Conservation (phyloP, 2,888 invertebrate species). For the Camptogramma bilineatum region DNA sequence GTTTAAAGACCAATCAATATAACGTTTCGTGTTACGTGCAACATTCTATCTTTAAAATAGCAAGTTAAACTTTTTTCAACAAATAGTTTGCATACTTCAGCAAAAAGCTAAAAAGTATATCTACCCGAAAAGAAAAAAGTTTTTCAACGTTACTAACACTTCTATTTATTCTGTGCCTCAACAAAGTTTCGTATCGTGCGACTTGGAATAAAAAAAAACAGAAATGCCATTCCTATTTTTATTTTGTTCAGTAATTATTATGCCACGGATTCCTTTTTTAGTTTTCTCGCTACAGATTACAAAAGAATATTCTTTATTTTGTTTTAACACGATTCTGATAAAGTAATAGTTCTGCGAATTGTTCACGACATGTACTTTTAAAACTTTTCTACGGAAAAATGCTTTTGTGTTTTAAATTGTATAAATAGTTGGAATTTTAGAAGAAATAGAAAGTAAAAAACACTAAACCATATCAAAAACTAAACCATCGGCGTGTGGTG, state of each 20-base stretch:
- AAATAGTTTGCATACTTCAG: conserved; percentile 15
- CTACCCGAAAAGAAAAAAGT: conserved; percentile 9
- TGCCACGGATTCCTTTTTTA: conserved; percentile 31
- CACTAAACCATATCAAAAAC: background rate
- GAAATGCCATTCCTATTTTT: conserved; percentile 45
- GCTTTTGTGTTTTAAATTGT: background rate
- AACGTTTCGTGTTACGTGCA: conserved; percentile 14
- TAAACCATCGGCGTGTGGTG: no score
- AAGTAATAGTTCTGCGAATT: conserved; percentile 4
- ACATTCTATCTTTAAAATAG: conserved; percentile 4
- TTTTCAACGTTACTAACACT: background rate
- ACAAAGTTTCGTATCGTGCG: conserved; percentile 46
- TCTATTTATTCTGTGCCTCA: conserved; percentile 20
- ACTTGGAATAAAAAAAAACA: conserved; percentile 35
- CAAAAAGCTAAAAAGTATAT: conserved; percentile 18
- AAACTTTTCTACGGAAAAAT: background rate
- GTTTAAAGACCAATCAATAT: conserved; percentile 3
- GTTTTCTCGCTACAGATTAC: conserved; percentile 11
- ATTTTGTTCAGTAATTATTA: conserved; percentile 52
- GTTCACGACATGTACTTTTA: background rate
- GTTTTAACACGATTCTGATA: conserved; percentile 3
- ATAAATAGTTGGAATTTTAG: background rate
- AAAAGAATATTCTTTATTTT: conserved; percentile 10
- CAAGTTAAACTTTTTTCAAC: conserved; percentile 9
- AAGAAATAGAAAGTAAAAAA: background rate